Base-by-base conservation (phyloP, 2,797 vertebrate genomes). In the Oryzias dopingdopingensis region DNA sequence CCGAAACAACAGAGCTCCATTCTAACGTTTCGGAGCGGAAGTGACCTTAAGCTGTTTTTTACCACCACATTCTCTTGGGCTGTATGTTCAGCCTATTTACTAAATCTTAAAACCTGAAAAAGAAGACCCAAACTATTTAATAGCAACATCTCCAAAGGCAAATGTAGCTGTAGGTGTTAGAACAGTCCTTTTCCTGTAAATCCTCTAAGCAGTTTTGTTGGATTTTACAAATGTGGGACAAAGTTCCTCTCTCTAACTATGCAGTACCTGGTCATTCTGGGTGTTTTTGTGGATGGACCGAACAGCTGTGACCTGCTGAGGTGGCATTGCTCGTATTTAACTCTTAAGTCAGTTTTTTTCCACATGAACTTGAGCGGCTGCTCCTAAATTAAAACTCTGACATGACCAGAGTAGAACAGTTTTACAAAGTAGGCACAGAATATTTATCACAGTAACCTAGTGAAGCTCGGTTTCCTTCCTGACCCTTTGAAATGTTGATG, bases 31-130 rank as follows among this genome's bases (percentile, higher is more conserved):
- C 40, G 60, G 56, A 72, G 72, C 62, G 70, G 42, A 89, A 89
- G 85, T 90, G 88, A 82, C 87, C 84, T 86, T 89, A 84, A 85
- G 65, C 46, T n/a, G 10, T 59, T 26, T 56, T 52, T 56, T 64
- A 57, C 51, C 1, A 4, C 68, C 52, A 17, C 1, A 58, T 58
- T 79, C 80, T 78, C 65, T 44, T 71, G 4, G 40, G 3, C 5
- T 71, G 20, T 68, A 16, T 51, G 26, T 62, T 72, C 43, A 72
- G 66, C 73, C 49, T 82, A 67, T 79, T 69, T 69, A 45, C 65
- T 48, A 58, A 70, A 42, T 65, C 50, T 65, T 18, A 10, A 46
- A 46, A 17, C 15, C 42, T 76, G 69, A 77, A 65, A 42, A 59
- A 56, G 72, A 86, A 80, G 67, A 83, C 76, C 78, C 83, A 81